phyloP scores from a whole-genome alignment of 2,797 vertebrate genomes.

The Scolopax bukidnonensis region DNA sequence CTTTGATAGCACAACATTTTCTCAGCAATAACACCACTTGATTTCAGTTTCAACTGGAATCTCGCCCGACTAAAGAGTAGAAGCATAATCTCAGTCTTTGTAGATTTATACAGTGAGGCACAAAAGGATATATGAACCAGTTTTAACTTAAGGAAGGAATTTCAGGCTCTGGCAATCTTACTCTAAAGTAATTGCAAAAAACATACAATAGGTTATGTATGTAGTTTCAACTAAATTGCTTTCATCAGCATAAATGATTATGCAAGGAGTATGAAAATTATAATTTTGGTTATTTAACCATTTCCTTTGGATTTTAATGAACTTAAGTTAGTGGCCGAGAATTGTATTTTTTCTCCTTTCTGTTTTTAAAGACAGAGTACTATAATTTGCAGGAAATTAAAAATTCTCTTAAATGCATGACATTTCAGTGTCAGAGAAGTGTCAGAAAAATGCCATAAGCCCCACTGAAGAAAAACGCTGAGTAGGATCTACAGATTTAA shows the following conservation, averaged over 20 bases:
- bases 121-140: constrained; percentile 23
- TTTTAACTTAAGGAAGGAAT: constrained; percentile 19
- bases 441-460: not conserved
- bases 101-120: constrained; percentile 19
- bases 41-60: constrained; percentile 36
- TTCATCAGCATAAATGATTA: constrained; percentile 16
- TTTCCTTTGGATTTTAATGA: constrained; percentile 11
- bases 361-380: not conserved
- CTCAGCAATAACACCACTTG: not conserved
- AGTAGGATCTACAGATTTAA: not conserved
- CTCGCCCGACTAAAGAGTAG: not conserved
- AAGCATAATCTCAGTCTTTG: constrained; percentile 15
- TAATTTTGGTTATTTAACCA: constrained; percentile 22
- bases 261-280: not conserved
- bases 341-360: not conserved
- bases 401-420: not conserved
- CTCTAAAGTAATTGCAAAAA: not conserved
- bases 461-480: not conserved
- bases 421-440: not conserved
- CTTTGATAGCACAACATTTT: constrained; percentile 39
- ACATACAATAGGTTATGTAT: not conserved
- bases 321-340: not conserved
- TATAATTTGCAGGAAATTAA: not conserved
- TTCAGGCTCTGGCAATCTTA: not conserved
- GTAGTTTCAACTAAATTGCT: constrained; percentile 10